Percentiles rank a stretch among this genome's conserved stretches.
Conservation (phyloP, 2,113 vertebrate genomes). For the Symphodus melops region DNA sequence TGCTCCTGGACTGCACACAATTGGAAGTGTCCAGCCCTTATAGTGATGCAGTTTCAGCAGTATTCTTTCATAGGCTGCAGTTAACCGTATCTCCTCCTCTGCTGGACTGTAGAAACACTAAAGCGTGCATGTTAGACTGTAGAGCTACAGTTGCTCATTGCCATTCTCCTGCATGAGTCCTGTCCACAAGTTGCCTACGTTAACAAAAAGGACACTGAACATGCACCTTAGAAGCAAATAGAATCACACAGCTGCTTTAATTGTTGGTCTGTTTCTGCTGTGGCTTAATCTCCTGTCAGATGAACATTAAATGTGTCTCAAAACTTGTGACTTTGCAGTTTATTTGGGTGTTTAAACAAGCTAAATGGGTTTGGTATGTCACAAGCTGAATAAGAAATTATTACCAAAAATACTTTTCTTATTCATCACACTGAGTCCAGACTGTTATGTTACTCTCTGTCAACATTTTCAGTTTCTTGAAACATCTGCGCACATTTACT, state of each 20-base stretch:
- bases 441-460: background rate
- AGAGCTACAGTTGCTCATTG: conserved; percentile 40
- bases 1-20: conserved; percentile 23
- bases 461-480: background rate
- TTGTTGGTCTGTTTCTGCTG: conserved; percentile 56
- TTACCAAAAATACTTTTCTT: background rate
- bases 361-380: background rate
- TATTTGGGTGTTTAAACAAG: background rate
- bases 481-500: background rate
- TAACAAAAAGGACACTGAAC: conserved; percentile 19
- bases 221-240: conserved; percentile 20
- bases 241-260: conserved; percentile 35
- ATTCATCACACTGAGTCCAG: background rate
- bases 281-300: conserved; percentile 31
- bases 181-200: background rate
- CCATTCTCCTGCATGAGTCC: conserved; percentile 64
- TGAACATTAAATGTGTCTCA: background rate
- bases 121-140: conserved; percentile 73
- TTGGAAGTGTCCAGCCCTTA: conserved; percentile 5
- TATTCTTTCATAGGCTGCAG: conserved; percentile 40
- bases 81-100: conserved; percentile 75
- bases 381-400: background rate
- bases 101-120: conserved; percentile 75
- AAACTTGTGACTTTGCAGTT: background rate
- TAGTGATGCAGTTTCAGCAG: conserved; percentile 3